Base-by-base conservation (phyloP, 1,140 invertebrate species). In the Anastrepha ludens region DNA sequence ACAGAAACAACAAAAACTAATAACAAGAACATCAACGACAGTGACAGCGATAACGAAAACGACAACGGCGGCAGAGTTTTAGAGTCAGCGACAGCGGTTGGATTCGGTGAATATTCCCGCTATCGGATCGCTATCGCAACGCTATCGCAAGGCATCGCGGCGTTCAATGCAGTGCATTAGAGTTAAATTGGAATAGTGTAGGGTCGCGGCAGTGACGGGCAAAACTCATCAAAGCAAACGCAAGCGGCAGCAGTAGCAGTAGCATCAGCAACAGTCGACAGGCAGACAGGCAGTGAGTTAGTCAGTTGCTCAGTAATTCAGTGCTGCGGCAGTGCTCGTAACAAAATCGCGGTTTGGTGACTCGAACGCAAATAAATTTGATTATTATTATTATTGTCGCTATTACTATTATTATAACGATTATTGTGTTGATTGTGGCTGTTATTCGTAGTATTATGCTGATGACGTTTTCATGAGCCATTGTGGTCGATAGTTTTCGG, bases 311-410 rank as follows among this genome's bases (percentile, higher is more conserved):
- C 29, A 67, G 64, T 67, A 67, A 67, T 67, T 67, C 74, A 81
- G 74, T 58, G 74, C 74, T 55, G 74, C 74, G n/a, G 74, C 74
- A 55, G 74, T 50, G 74, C 8, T 81, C 74, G 74, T 81, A 81
- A 81, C 47, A 47, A 55, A 81, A 58, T 81, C 74, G 47, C 74
- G 74, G 74, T 81, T 81, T 81, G 74, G 74, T 81, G 74, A 50
- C 74, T 55, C 17, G 17, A 50, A 81, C 47, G 47, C 44, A 47
- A 81, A 81, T 81, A 81, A 81, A 81, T 81, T 81, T 81, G 47
- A 81, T 81, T 81, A 55, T 81, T 81, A 81, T 81, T 81, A 81
- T 55, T 81, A 81, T 81, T 55, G 74, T 55, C 74, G 67, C 67
- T 74, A 74, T 74, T 74, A 74, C 67, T 74, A 74, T 74, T 47